Evolutionary conservation across 2,113 vertebrate species (phyloP), one percentile per base, ranked within the genome.

Genomic region (Ranitomeya imitator): DNA sequence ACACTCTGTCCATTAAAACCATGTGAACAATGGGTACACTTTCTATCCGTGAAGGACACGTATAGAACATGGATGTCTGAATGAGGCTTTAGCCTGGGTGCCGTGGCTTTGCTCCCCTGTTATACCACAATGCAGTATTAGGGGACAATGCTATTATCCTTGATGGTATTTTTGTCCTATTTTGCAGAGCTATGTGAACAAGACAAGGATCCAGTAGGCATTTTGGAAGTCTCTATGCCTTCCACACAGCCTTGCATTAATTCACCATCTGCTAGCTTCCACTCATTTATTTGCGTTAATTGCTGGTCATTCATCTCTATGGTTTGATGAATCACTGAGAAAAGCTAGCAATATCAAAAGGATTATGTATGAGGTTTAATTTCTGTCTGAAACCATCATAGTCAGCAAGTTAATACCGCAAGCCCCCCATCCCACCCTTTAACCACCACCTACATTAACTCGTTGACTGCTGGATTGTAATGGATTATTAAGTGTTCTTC

Each of bases 281-380:
- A 79, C 61, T 86, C 85, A 87, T 85, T 84, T 87, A 79, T 87
- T 89, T 89, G 60, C 74, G 76, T 79, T 90, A 90, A 87, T 90
- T 79, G 63, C 89, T 79, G 85, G 79, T 86, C 80, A 90, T 84
- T 85, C 89, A 57, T 90, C 80, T 90, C 79, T 90, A 52, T 87
- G 81, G 87, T 84, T 89, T 89, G 85, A 90, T 79, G 85, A 87
- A 90, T 87, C 85, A 84, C 85, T 87, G 80, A 77, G 81, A 90
- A 86, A 78, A 78, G 79, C 45, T 65, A 84, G 79, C 60, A 90
- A 84, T 87, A 90, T 83, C 79, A 87, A 84, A 77, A 84, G 81
- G 85, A 84, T 84, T 79, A 79, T 85, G 87, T 89, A 78, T 86
- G 85, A 84, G 73, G 79, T 90, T 90, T 87, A 79, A 89, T 89